Percentiles rank a stretch among this genome's conserved stretches.
These are phyloP conservation scores for Bucorvus abyssinicus DNA, from an alignment of 2,797 vertebrate genomes.

Conservation along the genomic window DNA sequence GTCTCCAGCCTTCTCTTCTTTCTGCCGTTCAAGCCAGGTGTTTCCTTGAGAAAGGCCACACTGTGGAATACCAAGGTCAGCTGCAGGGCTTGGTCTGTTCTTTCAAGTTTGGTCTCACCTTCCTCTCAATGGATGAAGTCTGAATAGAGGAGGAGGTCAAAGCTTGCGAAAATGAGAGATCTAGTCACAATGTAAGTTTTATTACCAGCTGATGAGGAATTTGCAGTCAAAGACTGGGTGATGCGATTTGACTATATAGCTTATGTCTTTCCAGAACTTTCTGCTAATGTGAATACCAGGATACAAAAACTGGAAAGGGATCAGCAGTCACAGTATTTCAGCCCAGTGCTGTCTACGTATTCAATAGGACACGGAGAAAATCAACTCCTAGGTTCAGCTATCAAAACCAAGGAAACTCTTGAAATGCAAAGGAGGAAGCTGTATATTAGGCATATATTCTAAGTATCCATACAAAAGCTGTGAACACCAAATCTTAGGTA, in stretches of 20 bases:
- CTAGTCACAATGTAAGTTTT: neutral
- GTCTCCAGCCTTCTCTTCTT: neutral
- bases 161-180: neutral
- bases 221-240: neutral
- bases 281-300: neutral
- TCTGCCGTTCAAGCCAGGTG: conserved; percentile 30
- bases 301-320: neutral
- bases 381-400: neutral
- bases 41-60: conserved; percentile 60
- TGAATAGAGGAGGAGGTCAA: neutral
- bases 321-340: neutral
- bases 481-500: neutral
- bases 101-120: neutral
- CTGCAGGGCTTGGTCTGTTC: neutral
- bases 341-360: neutral
- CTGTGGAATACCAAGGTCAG: neutral
- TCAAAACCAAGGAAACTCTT: neutral
- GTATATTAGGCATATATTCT: neutral
- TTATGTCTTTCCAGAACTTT: neutral
- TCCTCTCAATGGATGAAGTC: neutral
- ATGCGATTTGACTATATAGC: neutral
- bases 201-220: neutral
- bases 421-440: neutral
- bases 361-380: neutral
- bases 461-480: neutral